Evolutionary conservation across 2,797 vertebrate species (phyloP), one percentile per base, ranked within the genome.

Genomic region (Cercopithecus neglectus): DNA sequence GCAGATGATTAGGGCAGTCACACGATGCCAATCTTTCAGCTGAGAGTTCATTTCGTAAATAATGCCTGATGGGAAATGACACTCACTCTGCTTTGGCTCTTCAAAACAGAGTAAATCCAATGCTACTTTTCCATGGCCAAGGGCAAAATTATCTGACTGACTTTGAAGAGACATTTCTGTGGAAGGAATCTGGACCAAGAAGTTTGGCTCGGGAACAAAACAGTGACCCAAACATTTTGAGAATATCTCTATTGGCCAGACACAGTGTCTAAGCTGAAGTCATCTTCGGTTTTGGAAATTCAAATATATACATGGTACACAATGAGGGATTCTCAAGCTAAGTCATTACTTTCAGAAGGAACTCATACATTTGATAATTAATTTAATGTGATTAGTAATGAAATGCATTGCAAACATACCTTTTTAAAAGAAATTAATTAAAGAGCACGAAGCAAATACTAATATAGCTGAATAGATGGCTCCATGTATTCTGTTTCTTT

Each of bases 161-260:
- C 50, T 93, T 70, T 86, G 88, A 89, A 91, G 80, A 89, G 22
- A 79, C 41, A 44, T 88, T 85, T 72, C 39, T 67, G 1, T 81
- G 64, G 33, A 94, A 78, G n/a, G 55, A 90, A 89, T 36, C 64
- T 64, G 28, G 76, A 55, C 26, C 13, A 67, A 14, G 5, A 92
- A 64, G 36, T 81, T 84, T 89, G 80, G 72, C 78, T 94, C 13
- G 12, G 53, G 83, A 81, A 95, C 78, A 91, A 95, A 81, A 48
- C 46, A 85, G 53, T 90, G 87, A 70, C 88, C 85, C 74, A 92
- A 22, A 91, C 41, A 75, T 64, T 92, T 76, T 94, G 81, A 95
- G 50, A 92, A 44, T 96, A 48, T 94, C 78, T 95, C 85, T 46
- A 91, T 24, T 75, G 85, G 30, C 39, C 94, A 96, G 70, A 89